Conservation (phyloP, 1,140 invertebrate genomes). For the Epicauta chinensis region DNA sequence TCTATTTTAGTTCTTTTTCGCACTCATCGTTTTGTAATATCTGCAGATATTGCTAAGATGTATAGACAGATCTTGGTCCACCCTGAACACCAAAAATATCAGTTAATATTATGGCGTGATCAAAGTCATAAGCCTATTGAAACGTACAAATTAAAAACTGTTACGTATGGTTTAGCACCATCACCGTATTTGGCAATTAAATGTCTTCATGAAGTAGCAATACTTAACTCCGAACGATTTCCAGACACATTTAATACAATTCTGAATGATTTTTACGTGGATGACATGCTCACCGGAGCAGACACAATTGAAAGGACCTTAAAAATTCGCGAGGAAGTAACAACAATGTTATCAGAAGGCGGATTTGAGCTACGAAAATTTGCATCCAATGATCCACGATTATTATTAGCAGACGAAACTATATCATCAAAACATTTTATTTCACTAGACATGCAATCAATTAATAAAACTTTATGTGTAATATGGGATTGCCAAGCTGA, state of each 20-base stretch:
- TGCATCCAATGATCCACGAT: conserved; percentile 28
- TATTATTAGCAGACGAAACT: conserved; percentile 9
- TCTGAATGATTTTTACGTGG: conserved; percentile 5
- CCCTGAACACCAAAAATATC: conserved; percentile 29
- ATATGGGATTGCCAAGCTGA: not conserved
- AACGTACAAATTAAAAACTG: no score
- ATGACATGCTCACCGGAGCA: no score
- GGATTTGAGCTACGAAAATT: conserved; percentile 43
- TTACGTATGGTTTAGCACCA: conserved; percentile 35
- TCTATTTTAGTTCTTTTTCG: no score
- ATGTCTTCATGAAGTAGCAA: conserved; percentile 37
- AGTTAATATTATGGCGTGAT: no score
- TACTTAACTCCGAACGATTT: conserved; percentile 29
- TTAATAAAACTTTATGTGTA: conserved; percentile 5
- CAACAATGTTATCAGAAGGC: conserved; percentile 27
- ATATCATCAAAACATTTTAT: not conserved
- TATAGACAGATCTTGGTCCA: conserved; percentile 39
- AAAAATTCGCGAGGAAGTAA: conserved; percentile 3
- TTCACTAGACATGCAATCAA: not conserved
- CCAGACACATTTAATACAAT: conserved; percentile 13
- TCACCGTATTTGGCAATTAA: conserved; percentile 36
- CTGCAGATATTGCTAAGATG: conserved; percentile 42
- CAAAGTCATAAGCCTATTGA: no score
- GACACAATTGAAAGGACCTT: no score
- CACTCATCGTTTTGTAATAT: no score